Base-by-base conservation (phyloP, 2,113 vertebrate genomes). In the Brachyhypopomus gauderio region DNA sequence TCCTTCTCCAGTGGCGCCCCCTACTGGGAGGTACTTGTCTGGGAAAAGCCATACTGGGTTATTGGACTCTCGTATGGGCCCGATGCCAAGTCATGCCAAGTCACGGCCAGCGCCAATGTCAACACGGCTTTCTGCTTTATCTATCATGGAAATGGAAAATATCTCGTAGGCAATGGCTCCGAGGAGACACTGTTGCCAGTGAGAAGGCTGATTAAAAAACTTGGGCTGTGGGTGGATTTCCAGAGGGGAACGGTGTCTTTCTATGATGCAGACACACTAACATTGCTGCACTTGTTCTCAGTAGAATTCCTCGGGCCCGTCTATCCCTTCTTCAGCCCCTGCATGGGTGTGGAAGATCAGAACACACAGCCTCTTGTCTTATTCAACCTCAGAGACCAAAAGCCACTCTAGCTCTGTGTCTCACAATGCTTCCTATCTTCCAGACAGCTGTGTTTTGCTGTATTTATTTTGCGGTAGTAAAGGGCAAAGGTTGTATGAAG, bases 31-130 rank as follows among this genome's bases (percentile, higher is more conserved):
- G 89, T 92, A 38, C 86, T 91, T 4, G 89, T 94, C 6, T 91
- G 91, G 87, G 90, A 92, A 14, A 94, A 93, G 85, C 91, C 90
- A 6, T 94, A 91, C 74, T 94, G 93, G 91, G 76, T 93, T 72
- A 91, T 94, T 34, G 92, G 92, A 25, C 75, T 91, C 4, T 90
- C 91, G 27, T 84, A 79, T 52, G 69, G 9, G 36, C 59, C 74
- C 27, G 16, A 38, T 25, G 56, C 27, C 11, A 5, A 63, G 16
- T 11, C n/a, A n/a, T n/a, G n/a, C n/a, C n/a, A n/a, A n/a, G n/a
- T n/a, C n/a, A n/a, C n/a, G n/a, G n/a, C n/a, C n/a, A n/a, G n/a
- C n/a, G n/a, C n/a, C n/a, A n/a, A n/a, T n/a, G n/a, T n/a, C n/a
- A 79, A 82, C 30, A 38, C 60, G 55, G 30, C 58, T 3, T 78